Percentiles rank a stretch among this genome's conserved stretches.
These are phyloP conservation scores for Neolamprologus variostigma DNA, from an alignment of 2,113 vertebrate species.

Conservation along the genomic window DNA sequence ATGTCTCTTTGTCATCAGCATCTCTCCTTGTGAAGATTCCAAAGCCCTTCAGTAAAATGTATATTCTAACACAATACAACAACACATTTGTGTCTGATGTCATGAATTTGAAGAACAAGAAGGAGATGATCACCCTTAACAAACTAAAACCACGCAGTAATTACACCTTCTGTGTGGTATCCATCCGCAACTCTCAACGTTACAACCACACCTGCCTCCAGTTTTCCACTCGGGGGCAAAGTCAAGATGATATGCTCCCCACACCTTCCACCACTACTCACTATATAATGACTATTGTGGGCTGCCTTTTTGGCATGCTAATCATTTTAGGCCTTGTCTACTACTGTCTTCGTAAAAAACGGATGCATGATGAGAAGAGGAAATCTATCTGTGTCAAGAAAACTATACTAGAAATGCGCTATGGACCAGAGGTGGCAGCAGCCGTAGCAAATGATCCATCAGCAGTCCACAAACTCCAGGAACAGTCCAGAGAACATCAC, in stretches of 20 bases:
- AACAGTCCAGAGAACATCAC: constrained; percentile 85
- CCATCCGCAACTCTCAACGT: constrained; percentile 90
- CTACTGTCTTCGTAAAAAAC: constrained; percentile 88
- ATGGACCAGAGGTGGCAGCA: constrained; percentile 86
- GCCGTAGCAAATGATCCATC: constrained; percentile 79
- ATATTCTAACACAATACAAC: constrained; percentile 96
- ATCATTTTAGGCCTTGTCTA: constrained; percentile 92
- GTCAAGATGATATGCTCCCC: constrained; percentile 75
- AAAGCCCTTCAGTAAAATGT: constrained; percentile 95
- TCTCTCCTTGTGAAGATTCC: constrained; percentile 92
- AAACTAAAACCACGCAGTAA: constrained; percentile 88
- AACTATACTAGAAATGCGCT: constrained; percentile 97
- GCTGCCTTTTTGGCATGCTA: constrained; percentile 97
- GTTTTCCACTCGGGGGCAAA: constrained; percentile 82
- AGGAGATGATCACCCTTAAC: constrained; percentile 88
- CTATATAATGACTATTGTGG: constrained; percentile 97
- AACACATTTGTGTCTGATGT: constrained; percentile 91
- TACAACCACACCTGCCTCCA: constrained; percentile 94
- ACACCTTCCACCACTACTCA: constrained; percentile 93
- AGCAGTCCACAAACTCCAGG: constrained; percentile 87
- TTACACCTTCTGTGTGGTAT: constrained; percentile 96
- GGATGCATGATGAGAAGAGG: constrained; percentile 91
- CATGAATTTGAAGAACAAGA: constrained; percentile 89
- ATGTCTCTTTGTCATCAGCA: constrained; percentile 87
- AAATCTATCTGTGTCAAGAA: constrained; percentile 97